Percentiles rank a stretch among this genome's conserved stretches.
Conservation (phyloP, 1,140 invertebrate species). For the Steinernema feltiae region DNA sequence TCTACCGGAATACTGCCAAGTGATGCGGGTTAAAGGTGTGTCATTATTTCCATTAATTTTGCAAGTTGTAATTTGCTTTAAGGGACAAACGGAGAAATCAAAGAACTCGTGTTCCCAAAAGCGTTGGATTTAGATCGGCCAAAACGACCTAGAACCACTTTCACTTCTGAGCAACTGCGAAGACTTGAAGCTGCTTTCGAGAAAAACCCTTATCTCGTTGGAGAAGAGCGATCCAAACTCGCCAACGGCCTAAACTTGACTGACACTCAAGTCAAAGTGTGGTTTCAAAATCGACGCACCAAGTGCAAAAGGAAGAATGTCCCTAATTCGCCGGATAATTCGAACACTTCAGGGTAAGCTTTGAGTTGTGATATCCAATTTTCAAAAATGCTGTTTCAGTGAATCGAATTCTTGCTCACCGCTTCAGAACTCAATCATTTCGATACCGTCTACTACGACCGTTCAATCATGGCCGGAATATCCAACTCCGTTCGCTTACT, state of each 20-base stretch:
- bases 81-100: constrained; percentile 61
- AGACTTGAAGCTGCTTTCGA: constrained; percentile 61
- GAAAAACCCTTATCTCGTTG: constrained; percentile 62
- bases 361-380: not conserved
- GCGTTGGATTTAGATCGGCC: constrained; percentile 63
- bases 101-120: constrained; percentile 63
- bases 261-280: constrained; percentile 64
- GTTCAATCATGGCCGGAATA: not conserved
- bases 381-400: not conserved
- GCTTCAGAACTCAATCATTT: not conserved
- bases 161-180: constrained; percentile 61
- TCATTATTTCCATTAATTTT: not conserved
- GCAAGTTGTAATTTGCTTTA: constrained; percentile 24
- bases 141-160: constrained; percentile 63
- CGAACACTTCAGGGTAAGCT: not conserved
- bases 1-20: constrained; percentile 9
- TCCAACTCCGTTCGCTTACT: not conserved
- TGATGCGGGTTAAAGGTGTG: constrained; percentile 5
- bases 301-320: constrained; percentile 60
- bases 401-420: not conserved
- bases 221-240: constrained; percentile 61
- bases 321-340: not conserved
- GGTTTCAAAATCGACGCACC: constrained; percentile 64
- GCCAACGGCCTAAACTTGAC: constrained; percentile 60
- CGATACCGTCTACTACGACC: not conserved